phyloP scores from a whole-genome alignment of 2,113 vertebrate genomes.

The Scatophagus argus region DNA sequence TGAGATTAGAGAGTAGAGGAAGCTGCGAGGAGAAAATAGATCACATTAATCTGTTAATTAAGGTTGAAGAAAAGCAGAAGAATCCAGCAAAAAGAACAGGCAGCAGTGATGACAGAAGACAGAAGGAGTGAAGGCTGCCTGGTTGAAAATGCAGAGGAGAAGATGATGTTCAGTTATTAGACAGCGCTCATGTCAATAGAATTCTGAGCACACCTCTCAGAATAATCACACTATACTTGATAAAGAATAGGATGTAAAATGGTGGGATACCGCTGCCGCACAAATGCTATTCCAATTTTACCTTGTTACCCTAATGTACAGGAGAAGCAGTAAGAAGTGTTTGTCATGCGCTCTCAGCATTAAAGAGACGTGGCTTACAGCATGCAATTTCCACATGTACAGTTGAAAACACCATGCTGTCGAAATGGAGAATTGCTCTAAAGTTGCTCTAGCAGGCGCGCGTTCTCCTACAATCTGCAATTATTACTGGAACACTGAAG shows the following conservation, averaged over 20 bases:
- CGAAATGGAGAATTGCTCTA: slow-evolving; percentile 34
- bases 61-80: slow-evolving; percentile 66
- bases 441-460: slow-evolving; percentile 11
- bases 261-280: slow-evolving; percentile 61
- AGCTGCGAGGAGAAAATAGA: slow-evolving; percentile 66
- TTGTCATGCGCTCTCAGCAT: slow-evolving; percentile 71
- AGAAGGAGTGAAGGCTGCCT: slow-evolving; percentile 54
- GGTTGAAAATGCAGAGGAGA: slow-evolving; percentile 59
- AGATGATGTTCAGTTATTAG: slow-evolving; percentile 60
- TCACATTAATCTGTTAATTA: slow-evolving; percentile 68
- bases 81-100: slow-evolving; percentile 67
- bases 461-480: slow-evolving; percentile 54
- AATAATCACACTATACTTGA: slow-evolving; percentile 42
- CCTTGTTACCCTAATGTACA: slow-evolving; percentile 41
- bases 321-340: slow-evolving; percentile 54
- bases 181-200: slow-evolving; percentile 2
- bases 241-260: slow-evolving; percentile 42
- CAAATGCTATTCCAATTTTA: slow-evolving; percentile 55
- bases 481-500: slow-evolving; percentile 38
- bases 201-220: slow-evolving; percentile 50
- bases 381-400: slow-evolving; percentile 68
- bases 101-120: slow-evolving; percentile 66
- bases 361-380: slow-evolving; percentile 35
- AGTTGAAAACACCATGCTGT: slow-evolving; percentile 70
- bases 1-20: slow-evolving; percentile 77